phyloP scores from a whole-genome alignment of 2,888 invertebrate genomes.

The Urechis unicinctus region DNA sequence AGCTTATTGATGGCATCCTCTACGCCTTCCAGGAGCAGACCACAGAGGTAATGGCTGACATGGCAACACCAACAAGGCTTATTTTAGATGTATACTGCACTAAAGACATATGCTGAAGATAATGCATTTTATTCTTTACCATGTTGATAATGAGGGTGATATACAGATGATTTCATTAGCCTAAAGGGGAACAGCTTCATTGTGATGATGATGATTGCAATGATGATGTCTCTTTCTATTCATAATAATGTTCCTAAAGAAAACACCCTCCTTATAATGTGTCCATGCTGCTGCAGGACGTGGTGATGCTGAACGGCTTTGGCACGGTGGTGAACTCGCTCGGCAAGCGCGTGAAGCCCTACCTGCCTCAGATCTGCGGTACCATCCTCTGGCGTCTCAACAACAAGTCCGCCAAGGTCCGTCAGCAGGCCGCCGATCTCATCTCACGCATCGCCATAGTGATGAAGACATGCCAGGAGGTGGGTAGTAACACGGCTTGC shows the following conservation, averaged over 20 bases:
- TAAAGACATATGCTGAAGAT: too few species aligned
- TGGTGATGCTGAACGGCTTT: conserved; percentile 98
- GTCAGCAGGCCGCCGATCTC: conserved; percentile 98
- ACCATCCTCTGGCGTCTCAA: conserved; percentile 99
- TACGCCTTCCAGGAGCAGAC: conserved; percentile 99
- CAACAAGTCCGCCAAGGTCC: conserved; percentile 97
- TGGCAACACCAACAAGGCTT: too few species aligned
- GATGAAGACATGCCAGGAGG: conserved; percentile 99
- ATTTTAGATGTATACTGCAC: too few species aligned
- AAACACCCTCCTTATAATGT: too few species aligned
- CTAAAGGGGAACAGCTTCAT: background rate
- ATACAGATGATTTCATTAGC: background rate
- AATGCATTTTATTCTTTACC: too few species aligned
- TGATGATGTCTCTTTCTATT: too few species aligned
- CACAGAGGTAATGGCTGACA: conserved; percentile 90
- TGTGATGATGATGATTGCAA: background rate
- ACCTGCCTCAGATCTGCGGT: conserved; percentile 98
- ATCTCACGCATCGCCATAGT: conserved; percentile 95
- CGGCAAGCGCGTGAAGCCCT: conserved; percentile 95
- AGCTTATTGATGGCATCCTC: conserved; percentile 96
- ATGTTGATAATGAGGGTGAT: too few species aligned
- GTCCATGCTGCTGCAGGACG: conserved; percentile 71
- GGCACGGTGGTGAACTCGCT: conserved; percentile 97
- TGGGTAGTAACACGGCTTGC: conserved; percentile 35
- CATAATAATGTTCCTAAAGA: too few species aligned